Percentiles rank a stretch among this genome's conserved stretches.
phyloP scores from a whole-genome alignment of 2,113 vertebrate species.

The Seriola aureovittata region DNA sequence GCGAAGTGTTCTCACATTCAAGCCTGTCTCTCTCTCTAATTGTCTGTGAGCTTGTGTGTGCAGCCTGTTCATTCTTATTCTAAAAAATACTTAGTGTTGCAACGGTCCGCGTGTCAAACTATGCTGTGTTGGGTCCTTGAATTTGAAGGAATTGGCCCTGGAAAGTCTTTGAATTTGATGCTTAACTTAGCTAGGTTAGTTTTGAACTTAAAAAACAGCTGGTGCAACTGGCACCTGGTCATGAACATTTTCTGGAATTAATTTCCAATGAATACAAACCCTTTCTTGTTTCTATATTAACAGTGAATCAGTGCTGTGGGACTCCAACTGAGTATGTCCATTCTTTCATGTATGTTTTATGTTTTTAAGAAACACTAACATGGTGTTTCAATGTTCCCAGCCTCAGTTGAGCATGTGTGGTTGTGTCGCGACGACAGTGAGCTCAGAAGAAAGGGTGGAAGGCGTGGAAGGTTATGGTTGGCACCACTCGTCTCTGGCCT shows the following conservation, averaged over 20 bases:
- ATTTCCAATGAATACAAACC: constrained; percentile 9
- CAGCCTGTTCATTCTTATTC: too few species aligned
- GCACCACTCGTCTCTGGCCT: constrained; percentile 63
- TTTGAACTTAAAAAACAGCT: background rate
- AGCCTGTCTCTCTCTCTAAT: too few species aligned
- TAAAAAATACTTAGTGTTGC: too few species aligned
- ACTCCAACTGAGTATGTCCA: constrained; percentile 34
- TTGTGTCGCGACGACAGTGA: constrained; percentile 35
- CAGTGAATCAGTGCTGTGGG: background rate
- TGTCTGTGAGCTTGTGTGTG: too few species aligned
- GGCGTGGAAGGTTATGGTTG: constrained; percentile 59
- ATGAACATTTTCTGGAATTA: background rate
- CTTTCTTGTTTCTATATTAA: constrained; percentile 29
- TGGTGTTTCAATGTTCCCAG: constrained; percentile 7
- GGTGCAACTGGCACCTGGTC: background rate
- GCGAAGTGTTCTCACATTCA: too few species aligned
- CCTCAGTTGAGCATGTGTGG: background rate
- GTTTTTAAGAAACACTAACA: constrained; percentile 15
- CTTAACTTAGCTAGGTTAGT: background rate
- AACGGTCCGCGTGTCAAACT: too few species aligned
- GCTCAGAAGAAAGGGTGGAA: constrained; percentile 21
- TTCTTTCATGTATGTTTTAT: constrained; percentile 8
- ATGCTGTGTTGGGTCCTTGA: too few species aligned
- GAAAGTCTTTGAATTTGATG: too few species aligned
- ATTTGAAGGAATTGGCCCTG: too few species aligned